These are phyloP conservation scores for Nematostella vectensis DNA, from an alignment of 92 coral and sea anemone genomes.

Conservation along the genomic window DNA sequence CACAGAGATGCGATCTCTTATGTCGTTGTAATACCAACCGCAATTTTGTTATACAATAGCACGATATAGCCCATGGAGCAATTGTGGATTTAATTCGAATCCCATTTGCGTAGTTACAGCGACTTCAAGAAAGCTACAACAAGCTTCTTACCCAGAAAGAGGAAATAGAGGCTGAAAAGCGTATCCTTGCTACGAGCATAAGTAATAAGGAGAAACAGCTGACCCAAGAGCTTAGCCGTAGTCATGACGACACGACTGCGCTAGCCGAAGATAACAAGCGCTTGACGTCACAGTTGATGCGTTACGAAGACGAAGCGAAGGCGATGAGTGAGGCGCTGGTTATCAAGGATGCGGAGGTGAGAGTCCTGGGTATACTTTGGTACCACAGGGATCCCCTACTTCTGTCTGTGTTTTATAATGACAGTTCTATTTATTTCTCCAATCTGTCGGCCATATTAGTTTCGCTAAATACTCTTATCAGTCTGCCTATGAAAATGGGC, in stretches of 20 bases:
- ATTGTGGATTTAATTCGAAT: neutral
- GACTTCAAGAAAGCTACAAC: slow-evolving; percentile 84
- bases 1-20: too few species aligned
- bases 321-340: slow-evolving; percentile 72
- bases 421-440: neutral
- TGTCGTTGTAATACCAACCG: too few species aligned
- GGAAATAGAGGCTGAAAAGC: slow-evolving; percentile 71
- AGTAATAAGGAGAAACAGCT: slow-evolving; percentile 52
- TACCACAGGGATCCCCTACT: neutral
- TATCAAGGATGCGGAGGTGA: slow-evolving; percentile 96
- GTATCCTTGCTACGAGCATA: slow-evolving; percentile 46
- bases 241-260: slow-evolving; percentile 45
- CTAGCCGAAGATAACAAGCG: slow-evolving; percentile 57
- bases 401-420: neutral
- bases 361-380: too few species aligned
- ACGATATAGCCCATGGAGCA: too few species aligned
- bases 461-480: too few species aligned
- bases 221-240: slow-evolving; percentile 57
- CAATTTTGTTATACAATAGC: too few species aligned
- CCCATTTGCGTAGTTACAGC: slow-evolving; percentile 52
- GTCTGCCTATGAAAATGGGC: too few species aligned
- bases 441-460: neutral
- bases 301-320: slow-evolving; percentile 70
- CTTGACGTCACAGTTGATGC: slow-evolving; percentile 55
- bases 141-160: slow-evolving; percentile 77